phyloP scores from a whole-genome alignment of 2,797 vertebrate species.

The Microhierax caerulescens region DNA sequence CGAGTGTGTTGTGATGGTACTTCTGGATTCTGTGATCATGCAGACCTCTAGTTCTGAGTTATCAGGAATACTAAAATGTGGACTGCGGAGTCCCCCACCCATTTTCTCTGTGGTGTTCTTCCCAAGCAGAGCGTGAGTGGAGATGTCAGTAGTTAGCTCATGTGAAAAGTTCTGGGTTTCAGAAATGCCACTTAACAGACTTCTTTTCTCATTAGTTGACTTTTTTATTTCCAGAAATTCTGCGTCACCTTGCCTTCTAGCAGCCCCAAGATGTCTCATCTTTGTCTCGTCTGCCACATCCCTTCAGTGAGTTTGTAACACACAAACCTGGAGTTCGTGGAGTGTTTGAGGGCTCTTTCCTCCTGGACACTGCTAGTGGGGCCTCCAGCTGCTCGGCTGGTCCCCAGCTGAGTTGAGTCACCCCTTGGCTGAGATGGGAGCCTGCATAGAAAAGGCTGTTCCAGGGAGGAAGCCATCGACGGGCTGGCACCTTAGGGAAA shows the following conservation, averaged over 20 bases:
- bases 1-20: background rate
- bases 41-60: background rate
- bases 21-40: background rate
- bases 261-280: background rate
- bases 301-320: background rate
- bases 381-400: background rate
- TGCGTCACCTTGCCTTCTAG: background rate
- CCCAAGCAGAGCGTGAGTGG: background rate
- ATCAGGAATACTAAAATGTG: background rate
- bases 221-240: background rate
- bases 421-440: background rate
- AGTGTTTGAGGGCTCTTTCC: background rate
- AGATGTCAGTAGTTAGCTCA: background rate
- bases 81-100: background rate
- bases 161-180: background rate
- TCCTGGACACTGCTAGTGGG: background rate
- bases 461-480: background rate
- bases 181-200: background rate
- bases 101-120: background rate
- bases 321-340: background rate
- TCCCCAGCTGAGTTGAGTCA: background rate
- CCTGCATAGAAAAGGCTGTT: background rate
- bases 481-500: background rate
- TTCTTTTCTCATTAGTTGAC: background rate
- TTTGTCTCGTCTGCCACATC: background rate